phyloP scores from a whole-genome alignment of 2,797 vertebrate genomes.

The Denticeps clupeoides region DNA sequence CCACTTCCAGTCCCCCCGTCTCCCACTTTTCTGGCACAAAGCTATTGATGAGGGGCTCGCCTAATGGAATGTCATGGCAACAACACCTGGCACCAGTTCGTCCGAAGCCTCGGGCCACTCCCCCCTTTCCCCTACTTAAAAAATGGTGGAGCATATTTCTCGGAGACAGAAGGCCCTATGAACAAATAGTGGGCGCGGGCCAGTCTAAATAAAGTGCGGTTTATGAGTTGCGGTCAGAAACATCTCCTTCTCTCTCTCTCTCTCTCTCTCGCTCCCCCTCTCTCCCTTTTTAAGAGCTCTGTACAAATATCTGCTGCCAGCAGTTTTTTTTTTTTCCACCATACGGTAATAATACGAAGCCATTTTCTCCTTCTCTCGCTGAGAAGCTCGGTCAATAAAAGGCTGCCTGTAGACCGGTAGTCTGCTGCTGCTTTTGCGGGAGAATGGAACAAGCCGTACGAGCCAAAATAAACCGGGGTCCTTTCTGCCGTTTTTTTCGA shows the following conservation, averaged over 20 bases:
- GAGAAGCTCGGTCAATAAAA: slow-evolving; percentile 81
- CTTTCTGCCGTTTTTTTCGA: slow-evolving; percentile 44
- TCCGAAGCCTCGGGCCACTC: slow-evolving; percentile 44
- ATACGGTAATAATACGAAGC: slow-evolving; percentile 86
- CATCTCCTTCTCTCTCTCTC: slow-evolving; percentile 70
- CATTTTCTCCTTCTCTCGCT: slow-evolving; percentile 66
- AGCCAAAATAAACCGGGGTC: slow-evolving; percentile 65
- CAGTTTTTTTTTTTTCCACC: slow-evolving; percentile 56
- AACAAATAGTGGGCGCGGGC: slow-evolving; percentile 88
- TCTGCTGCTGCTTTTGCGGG: slow-evolving; percentile 52
- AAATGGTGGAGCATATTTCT: slow-evolving; percentile 84
- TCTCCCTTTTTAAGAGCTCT: slow-evolving; percentile 73
- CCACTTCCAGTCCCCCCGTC: slow-evolving; percentile 42
- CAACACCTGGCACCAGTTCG: slow-evolving; percentile 90
- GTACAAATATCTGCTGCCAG: slow-evolving; percentile 76
- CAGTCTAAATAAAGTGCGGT: slow-evolving; percentile 94
- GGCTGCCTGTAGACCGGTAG: slow-evolving; percentile 67
- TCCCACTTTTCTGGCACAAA: slow-evolving; percentile 63
- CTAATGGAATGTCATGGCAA: slow-evolving; percentile 94
- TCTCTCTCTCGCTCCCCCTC: too few species aligned
- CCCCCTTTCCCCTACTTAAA: slow-evolving; percentile 25
- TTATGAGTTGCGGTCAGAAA: slow-evolving; percentile 94
- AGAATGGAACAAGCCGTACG: slow-evolving; percentile 37
- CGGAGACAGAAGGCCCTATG: slow-evolving; percentile 94
- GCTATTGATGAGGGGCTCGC: slow-evolving; percentile 82